Evolutionary conservation across 2,888 invertebrate species (phyloP).

Genomic region (Noctua comes): DNA sequence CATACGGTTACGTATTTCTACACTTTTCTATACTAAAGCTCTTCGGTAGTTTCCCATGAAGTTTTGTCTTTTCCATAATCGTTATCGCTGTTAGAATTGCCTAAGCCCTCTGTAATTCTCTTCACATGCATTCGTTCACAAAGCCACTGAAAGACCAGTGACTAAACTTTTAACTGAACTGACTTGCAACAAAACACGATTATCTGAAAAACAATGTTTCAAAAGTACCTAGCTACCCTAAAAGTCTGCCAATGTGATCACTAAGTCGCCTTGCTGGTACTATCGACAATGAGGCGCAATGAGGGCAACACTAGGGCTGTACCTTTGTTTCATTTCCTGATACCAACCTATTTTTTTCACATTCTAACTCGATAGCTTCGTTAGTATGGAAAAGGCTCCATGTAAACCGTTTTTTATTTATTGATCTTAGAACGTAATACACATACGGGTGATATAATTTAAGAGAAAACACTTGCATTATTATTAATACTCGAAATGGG

Average conservation of each 20-base stretch:
- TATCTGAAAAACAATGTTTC: not conserved
- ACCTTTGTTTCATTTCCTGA: constrained; percentile 87
- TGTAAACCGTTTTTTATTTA: not conserved
- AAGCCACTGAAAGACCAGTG: not conserved
- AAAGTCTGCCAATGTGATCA: not conserved
- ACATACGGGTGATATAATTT: not conserved
- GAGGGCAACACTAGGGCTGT: constrained; percentile 65
- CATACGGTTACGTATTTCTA: not conserved
- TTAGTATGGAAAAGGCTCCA: constrained; percentile 63
- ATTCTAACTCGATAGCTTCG: constrained; percentile 69
- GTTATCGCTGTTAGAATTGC: not conserved
- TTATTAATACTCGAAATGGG: too few relatives aligned
- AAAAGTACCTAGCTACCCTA: not conserved
- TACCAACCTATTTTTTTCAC: constrained; percentile 76
- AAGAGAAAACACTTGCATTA: not conserved
- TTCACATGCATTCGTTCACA: not conserved
- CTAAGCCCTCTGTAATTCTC: not conserved
- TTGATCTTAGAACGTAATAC: not conserved
- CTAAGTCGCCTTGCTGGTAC: constrained; percentile 2
- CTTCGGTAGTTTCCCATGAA: not conserved
- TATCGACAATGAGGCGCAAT: constrained; percentile 59
- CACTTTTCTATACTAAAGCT: too few relatives aligned
- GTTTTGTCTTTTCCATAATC: not conserved
- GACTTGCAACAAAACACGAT: not conserved
- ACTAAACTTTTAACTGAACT: not conserved